Evolutionary conservation across 2,888 invertebrate genomes (phyloP).

Genomic region (Fragum whitleyi): DNA sequence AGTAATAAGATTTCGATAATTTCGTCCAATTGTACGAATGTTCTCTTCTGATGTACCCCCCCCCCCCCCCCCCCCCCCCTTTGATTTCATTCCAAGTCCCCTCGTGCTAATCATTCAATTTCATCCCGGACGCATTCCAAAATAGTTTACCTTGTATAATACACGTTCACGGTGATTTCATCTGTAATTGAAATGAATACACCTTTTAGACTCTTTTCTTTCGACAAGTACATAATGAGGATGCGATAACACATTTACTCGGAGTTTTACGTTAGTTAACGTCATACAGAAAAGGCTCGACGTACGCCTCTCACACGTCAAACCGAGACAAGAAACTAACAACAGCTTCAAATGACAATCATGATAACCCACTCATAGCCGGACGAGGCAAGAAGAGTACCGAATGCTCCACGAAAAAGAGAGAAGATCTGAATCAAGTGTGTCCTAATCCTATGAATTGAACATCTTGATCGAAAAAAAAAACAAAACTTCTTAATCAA

Average conservation of each 20-base stretch:
- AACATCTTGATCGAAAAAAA: background rate
- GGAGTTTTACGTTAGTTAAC: constrained; percentile 43
- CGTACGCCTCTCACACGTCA: constrained; percentile 28
- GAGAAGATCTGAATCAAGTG: constrained; percentile 16
- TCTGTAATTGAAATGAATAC: background rate
- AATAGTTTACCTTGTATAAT: too few relatives aligned
- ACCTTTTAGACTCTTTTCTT: too few relatives aligned
- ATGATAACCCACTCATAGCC: constrained; percentile 2
- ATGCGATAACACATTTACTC: constrained; percentile 32
- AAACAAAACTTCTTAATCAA: too few relatives aligned
- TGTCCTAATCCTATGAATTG: background rate
- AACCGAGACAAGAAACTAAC: background rate
- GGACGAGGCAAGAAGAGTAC: background rate
- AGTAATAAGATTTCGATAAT: too few relatives aligned
- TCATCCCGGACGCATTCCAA: too few relatives aligned
- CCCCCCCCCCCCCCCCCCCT: too few relatives aligned
- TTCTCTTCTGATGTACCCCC: too few relatives aligned
- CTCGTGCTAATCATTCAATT: too few relatives aligned
- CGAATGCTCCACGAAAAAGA: background rate
- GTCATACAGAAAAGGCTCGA: constrained; percentile 39
- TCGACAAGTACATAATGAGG: too few relatives aligned
- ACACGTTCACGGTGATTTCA: too few relatives aligned
- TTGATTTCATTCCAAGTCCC: too few relatives aligned
- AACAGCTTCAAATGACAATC: background rate
- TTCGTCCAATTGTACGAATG: too few relatives aligned